Evolutionary conservation across 2,888 invertebrate genomes (phyloP), one percentile per base, ranked within the genome.

Genomic region (Lamellibrachia columna): DNA sequence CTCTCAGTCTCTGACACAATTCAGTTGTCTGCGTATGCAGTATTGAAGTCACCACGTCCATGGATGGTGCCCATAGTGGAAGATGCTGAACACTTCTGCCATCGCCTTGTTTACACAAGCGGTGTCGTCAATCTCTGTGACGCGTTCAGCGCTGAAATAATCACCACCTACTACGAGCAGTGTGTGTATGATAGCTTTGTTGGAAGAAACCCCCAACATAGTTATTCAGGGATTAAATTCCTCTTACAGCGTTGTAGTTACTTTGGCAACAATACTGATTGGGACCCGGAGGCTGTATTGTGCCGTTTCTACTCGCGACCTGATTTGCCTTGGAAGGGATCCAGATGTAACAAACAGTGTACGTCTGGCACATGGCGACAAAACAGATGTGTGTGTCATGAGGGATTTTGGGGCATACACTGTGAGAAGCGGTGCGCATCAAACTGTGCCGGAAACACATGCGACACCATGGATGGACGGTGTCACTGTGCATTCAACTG

Each of bases 401-500:
- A 93, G 8, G 94, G 94, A 22, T 95, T 93, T 93, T 95, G 94
- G 93, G 95, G 94, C 2, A 55, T 90, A n/a, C 75, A 75, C 1
- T 95, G 95, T 92, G 92, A 94, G 40, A 52, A 91, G 52, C 90
- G 93, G 1, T 95, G 95, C 91, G 94, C 94, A 0, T 92, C 75
- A 90, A 93, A 93, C 8, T 95, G 95, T 94, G 95, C 94, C 53
- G 60, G 28, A 11, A 94, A 94, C 22, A 92, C 93, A 1, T 95
- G 95, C 92, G 58, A 94, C 52, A 75, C 91, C 22, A 60, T 53
- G 3, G 93, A 92, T 53, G 95, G 95, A 7, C 53, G 22, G 4
- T 95, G 95, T 92, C 92, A 92, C n/a, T 95, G 95, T 91, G 93
- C 94, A 6, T 92, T 94, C 52, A 53, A 93, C 55, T 94, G 94